Evolutionary conservation across 2,888 invertebrate species (phyloP).

Genomic region (Parelbella ahira): DNA sequence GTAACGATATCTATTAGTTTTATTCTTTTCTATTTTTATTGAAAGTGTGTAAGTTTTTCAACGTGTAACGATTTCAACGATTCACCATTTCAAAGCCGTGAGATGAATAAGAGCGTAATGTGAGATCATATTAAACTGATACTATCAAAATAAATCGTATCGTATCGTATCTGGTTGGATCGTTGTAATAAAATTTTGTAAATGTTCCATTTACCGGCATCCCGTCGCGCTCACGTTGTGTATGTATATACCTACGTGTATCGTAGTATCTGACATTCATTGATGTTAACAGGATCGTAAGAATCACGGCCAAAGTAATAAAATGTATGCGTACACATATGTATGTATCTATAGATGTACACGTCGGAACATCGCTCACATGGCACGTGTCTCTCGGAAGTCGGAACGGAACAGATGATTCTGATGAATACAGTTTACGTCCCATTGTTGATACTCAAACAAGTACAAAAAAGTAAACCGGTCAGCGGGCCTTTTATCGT

Average conservation of each 20-base stretch:
- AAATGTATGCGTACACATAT: conserved; percentile 6
- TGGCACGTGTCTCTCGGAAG: conserved; percentile 52
- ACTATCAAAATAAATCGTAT: no score
- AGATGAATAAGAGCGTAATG: no score
- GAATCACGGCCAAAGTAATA: conserved; percentile 20
- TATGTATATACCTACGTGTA: not conserved
- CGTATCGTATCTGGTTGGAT: no score
- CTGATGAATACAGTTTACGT: conserved; percentile 71
- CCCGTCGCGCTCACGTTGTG: not conserved
- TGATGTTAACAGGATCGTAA: conserved; percentile 14
- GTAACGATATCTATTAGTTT: no score
- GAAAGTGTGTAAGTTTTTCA: no score
- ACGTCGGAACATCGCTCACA: conserved; percentile 24
- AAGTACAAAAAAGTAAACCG: conserved; percentile 75
- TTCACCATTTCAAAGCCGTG: no score
- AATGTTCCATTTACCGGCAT: no score
- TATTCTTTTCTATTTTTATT: no score
- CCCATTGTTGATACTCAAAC: conserved; percentile 72
- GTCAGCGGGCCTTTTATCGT: conserved; percentile 72
- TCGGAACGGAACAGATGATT: conserved; percentile 68
- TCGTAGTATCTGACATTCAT: conserved; percentile 6
- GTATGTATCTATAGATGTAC: not conserved
- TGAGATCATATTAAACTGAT: no score
- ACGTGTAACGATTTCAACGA: no score
- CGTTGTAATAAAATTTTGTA: no score